Base-by-base conservation (phyloP, 2,113 vertebrate species). In the Phyllopteryx taeniolatus region DNA sequence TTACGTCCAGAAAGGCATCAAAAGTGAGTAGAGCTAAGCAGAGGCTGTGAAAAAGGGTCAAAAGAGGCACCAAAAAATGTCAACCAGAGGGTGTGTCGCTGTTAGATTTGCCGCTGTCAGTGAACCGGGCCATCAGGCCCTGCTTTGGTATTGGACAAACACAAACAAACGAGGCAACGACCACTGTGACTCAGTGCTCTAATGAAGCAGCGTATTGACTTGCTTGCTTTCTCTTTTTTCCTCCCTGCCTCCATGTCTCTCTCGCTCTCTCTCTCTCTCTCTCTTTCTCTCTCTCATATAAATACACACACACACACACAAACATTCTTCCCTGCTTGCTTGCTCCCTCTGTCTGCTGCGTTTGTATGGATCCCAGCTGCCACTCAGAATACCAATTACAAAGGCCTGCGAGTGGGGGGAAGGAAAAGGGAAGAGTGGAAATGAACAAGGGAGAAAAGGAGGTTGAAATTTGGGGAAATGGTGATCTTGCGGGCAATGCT, bases 201-300 rank as follows among this genome's bases (percentile, higher is more conserved):
- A 93, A 93, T 93, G 91, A 93, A 93, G 88, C 93, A 93, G 85
- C 80, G 88, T 93, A 93, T 93, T 93, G 92, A 93, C 93, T 93
- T 87, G 90, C 90, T 92, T 88, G 91, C 91, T 92, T 85, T 90
- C 83, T 85, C 82, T 87, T 78, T 89, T 82, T 83, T 75, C 74
- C 81, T 81, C 71, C 69, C 82, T 83, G 67, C 78, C 79, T 85
- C 85, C 64, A 59, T 85, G 39, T 85, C 72, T 80, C 68, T 76
- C 74, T 81, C 71, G 66, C 82, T 83, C 64, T 77, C 79, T 85
- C 85, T 61, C 59, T 86, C 33, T 85, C 72, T 80, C 68, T 76
- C 74, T 75, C 70, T 76, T 70, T 47, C 71, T 72, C 69, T 33
- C 64, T 63, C 72, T 78, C 60, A 62, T 27, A 60, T 27, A 60